A percentile compares a stretch with the other conserved stretches of the same genome.
phyloP scores from a whole-genome alignment of 1,140 invertebrate species.

The Hyles euphorbiae region DNA sequence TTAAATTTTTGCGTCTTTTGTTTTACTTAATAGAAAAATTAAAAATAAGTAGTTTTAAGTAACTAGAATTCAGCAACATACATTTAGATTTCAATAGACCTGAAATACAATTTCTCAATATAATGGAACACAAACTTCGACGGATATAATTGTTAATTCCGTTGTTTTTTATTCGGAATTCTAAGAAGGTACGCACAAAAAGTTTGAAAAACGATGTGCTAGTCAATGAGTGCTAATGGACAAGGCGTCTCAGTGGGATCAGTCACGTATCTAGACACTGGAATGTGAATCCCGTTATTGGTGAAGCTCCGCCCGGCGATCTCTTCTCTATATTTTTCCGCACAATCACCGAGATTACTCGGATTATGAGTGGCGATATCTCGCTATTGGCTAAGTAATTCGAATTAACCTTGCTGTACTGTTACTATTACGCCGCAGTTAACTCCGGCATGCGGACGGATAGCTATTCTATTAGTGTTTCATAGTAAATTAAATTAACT shows the following conservation, averaged over 20 bases:
- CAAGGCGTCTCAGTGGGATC: neutral
- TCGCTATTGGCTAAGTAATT: slow-evolving; percentile 38
- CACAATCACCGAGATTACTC: slow-evolving; percentile 35
- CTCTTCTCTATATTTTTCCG: slow-evolving; percentile 24
- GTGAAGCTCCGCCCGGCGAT: slow-evolving; percentile 38
- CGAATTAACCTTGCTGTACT: slow-evolving; percentile 34
- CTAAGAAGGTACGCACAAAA: no score
- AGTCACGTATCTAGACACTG: slow-evolving; percentile 12
- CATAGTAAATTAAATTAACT: slow-evolving; percentile 31
- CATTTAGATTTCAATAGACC: neutral
- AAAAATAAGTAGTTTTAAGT: no score
- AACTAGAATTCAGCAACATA: no score
- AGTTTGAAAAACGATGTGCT: neutral
- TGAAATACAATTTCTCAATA: neutral
- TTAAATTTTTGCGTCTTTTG: no score
- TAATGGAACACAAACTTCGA: no score
- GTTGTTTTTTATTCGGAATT: no score
- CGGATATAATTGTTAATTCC: no score
- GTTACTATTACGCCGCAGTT: slow-evolving; percentile 31
- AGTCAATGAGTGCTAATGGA: slow-evolving; percentile 3
- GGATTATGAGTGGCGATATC: slow-evolving; percentile 30
- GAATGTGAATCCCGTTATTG: slow-evolving; percentile 47
- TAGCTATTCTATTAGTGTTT: slow-evolving; percentile 30
- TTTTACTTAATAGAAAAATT: no score
- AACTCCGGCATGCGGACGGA: slow-evolving; percentile 24